Percentiles rank a stretch among this genome's conserved stretches.
phyloP scores from a whole-genome alignment of 2,113 vertebrate genomes.

The Semnornis frantzii region DNA sequence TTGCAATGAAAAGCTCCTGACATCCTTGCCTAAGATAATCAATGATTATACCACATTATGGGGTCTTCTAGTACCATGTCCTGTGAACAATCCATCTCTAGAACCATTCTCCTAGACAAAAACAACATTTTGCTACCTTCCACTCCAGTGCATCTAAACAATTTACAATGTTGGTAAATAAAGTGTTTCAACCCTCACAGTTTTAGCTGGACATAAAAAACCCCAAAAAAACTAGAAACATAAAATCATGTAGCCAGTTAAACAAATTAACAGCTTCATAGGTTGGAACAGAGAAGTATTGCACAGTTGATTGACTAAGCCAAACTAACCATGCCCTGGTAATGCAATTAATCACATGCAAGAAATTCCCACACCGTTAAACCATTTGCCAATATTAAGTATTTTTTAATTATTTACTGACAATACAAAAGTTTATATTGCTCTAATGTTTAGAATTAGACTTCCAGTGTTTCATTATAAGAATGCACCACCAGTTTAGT shows the following conservation, averaged over 20 bases:
- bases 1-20: not conserved
- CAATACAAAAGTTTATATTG: not conserved
- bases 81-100: not conserved
- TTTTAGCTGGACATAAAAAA: not conserved
- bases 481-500: not conserved
- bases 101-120: not conserved
- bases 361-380: slow-evolving; percentile 23
- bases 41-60: not conserved
- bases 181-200: not conserved
- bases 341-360: slow-evolving; percentile 6
- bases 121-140: not conserved
- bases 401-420: not conserved
- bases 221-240: not conserved
- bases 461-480: not conserved
- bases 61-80: not conserved
- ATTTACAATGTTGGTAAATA: not conserved
- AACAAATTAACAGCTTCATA: not conserved
- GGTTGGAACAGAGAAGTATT: slow-evolving; percentile 4
- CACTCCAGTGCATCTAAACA: not conserved
- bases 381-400: not conserved
- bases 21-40: not conserved
- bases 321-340: not conserved
- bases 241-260: not conserved
- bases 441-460: not conserved
- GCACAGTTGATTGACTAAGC: not conserved